Conservation (phyloP, 2,797 vertebrate genomes). For the Salmo trutta region DNA sequence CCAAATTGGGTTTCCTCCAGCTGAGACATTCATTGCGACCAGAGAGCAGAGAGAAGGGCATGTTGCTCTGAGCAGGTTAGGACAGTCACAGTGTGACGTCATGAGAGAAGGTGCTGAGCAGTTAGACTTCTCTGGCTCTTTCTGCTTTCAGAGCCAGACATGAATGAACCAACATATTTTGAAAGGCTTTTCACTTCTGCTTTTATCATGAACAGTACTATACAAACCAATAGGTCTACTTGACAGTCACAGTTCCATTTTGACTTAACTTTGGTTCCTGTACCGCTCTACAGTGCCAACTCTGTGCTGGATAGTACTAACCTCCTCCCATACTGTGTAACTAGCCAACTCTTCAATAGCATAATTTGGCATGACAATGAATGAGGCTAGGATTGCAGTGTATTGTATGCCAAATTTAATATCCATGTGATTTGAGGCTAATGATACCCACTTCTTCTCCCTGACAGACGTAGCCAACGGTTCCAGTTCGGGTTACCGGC, state of each 20-base stretch:
- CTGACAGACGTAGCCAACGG: slow-evolving; percentile 89
- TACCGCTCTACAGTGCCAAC: background rate
- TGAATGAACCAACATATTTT: background rate
- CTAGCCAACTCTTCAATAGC: background rate
- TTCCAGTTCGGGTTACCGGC: slow-evolving; percentile 88
- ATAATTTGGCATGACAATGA: background rate
- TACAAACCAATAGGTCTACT: too few relatives aligned
- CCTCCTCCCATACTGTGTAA: background rate
- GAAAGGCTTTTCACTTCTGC: background rate
- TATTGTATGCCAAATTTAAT: background rate
- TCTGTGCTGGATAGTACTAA: too few relatives aligned
- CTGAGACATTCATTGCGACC: background rate
- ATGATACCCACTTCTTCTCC: background rate
- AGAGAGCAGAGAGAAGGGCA: background rate
- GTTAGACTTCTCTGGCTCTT: too few relatives aligned
- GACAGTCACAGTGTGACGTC: background rate
- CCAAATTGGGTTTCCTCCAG: too few relatives aligned
- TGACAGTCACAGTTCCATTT: background rate
- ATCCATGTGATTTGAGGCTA: background rate
- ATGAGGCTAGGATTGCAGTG: background rate
- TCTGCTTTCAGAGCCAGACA: background rate
- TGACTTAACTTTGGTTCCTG: too few relatives aligned
- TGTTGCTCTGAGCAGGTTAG: background rate
- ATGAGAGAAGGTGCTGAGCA: too few relatives aligned
- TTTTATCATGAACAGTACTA: too few relatives aligned